Conservation (phyloP, 2,888 invertebrate species). For the Dione vanillae region DNA sequence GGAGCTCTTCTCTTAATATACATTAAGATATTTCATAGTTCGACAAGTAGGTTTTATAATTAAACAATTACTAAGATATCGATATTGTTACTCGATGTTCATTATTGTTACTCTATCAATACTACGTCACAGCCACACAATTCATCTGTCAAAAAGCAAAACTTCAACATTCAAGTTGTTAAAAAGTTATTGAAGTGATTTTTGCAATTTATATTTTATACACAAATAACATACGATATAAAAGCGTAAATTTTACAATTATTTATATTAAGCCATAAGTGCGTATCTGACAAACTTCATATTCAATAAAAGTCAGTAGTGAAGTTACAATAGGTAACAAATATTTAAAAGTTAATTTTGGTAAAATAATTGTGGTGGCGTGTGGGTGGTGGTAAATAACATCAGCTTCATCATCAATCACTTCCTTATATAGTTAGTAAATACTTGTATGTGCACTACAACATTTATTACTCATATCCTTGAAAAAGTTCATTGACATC, state of each 20-base stretch:
- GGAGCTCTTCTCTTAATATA: too few species aligned
- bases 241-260: neutral
- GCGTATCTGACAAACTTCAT: neutral
- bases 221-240: neutral
- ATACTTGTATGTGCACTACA: neutral
- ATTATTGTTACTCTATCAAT: too few species aligned
- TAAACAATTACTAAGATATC: too few species aligned
- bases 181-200: neutral
- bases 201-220: neutral
- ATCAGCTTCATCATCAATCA: neutral
- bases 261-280: too few species aligned
- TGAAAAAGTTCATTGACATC: conserved; percentile 1
- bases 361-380: neutral
- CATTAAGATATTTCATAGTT: too few species aligned
- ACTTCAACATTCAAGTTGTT: neutral
- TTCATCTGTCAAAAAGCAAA: neutral
- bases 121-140: neutral
- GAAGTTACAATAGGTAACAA: neutral
- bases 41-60: too few species aligned
- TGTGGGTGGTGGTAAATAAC: conserved; percentile 10
- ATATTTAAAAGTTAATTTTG: neutral
- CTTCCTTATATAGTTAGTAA: neutral
- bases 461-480: neutral
- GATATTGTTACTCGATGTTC: too few species aligned
- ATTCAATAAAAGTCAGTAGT: neutral